Conservation (phyloP, 2,888 invertebrate genomes). For the Drosophila sordidapex region DNA sequence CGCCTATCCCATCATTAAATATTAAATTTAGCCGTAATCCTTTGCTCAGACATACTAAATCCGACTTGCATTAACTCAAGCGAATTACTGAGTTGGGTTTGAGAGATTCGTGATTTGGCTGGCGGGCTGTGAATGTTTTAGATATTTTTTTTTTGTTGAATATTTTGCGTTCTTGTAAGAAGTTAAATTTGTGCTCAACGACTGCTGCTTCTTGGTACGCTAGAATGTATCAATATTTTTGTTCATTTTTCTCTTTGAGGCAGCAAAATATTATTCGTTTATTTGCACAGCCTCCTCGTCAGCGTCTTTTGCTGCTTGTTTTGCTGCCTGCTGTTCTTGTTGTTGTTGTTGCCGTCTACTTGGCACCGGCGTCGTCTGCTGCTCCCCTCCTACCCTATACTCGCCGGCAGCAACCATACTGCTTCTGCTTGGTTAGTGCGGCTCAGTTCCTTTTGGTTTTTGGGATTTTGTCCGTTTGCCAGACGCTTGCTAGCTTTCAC, state of each 20-base stretch:
- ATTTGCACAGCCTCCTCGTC: constrained; percentile 57
- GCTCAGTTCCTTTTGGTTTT: constrained; percentile 40
- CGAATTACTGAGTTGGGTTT: constrained; percentile 57
- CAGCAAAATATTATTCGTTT: constrained; percentile 74
- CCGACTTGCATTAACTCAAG: constrained; percentile 46
- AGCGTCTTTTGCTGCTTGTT: constrained; percentile 22
- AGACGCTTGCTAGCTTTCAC: constrained; percentile 45
- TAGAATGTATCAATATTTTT: constrained; percentile 4
- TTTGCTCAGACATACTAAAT: constrained; percentile 32
- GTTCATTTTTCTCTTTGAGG: constrained; percentile 48
- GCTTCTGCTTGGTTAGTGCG: constrained; percentile 45
- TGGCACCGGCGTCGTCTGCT: constrained; percentile 64
- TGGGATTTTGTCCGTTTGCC: constrained; percentile 50
- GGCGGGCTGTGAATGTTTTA: constrained; percentile 5
- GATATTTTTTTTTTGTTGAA: constrained; percentile 24
- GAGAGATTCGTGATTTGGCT: constrained; percentile 41
- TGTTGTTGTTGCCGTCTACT: constrained; percentile 57
- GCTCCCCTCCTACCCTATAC: neutral
- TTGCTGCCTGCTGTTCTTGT: constrained; percentile 23
- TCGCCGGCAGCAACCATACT: constrained; percentile 13
- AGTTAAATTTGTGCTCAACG: constrained; percentile 12
- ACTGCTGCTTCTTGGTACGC: constrained; percentile 12
- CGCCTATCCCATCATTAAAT: neutral
- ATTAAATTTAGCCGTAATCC: constrained; percentile 27
- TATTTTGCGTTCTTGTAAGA: constrained; percentile 28